Percentiles rank a stretch among this genome's conserved stretches.
These are phyloP conservation scores for Brachystomella parvula DNA, from an alignment of 1,140 invertebrate species.

Conservation along the genomic window DNA sequence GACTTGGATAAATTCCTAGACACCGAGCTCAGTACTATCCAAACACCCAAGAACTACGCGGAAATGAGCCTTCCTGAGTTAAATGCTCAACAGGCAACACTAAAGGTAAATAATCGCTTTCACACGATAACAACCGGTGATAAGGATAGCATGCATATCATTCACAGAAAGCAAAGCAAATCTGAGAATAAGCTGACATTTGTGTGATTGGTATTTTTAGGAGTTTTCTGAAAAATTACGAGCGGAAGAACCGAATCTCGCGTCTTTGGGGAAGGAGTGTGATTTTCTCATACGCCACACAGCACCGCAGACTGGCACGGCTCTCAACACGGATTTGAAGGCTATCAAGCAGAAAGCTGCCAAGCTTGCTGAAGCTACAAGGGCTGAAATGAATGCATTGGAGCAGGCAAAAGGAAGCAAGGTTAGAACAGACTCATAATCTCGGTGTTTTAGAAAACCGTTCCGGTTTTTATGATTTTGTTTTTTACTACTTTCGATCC, in stretches of 20 bases:
- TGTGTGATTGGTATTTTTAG: not conserved
- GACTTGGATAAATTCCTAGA: conserved; percentile 23
- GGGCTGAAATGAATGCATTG: conserved; percentile 64
- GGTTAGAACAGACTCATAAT: conserved; percentile 33
- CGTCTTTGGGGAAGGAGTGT: conserved; percentile 64
- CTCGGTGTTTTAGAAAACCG: no score
- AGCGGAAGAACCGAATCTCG: conserved; percentile 69
- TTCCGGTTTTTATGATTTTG: no score
- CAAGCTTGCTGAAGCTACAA: conserved; percentile 60
- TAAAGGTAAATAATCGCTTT: conserved; percentile 11
- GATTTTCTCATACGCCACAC: conserved; percentile 67
- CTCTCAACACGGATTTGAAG: conserved; percentile 60
- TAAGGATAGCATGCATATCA: not conserved
- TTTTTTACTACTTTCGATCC: no score
- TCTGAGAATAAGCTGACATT: not conserved
- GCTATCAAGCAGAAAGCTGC: conserved; percentile 63
- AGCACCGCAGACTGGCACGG: conserved; percentile 62
- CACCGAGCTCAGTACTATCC: conserved; percentile 9
- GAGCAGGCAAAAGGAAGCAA: conserved; percentile 67
- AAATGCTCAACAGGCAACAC: not conserved
- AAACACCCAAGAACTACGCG: conserved; percentile 16
- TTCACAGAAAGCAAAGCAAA: not conserved
- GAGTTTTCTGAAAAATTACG: conserved; percentile 53
- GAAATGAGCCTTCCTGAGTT: conserved; percentile 6
- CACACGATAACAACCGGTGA: not conserved